These are phyloP conservation scores for Mobula birostris DNA, from an alignment of 2,113 vertebrate species.

Conservation along the genomic window DNA sequence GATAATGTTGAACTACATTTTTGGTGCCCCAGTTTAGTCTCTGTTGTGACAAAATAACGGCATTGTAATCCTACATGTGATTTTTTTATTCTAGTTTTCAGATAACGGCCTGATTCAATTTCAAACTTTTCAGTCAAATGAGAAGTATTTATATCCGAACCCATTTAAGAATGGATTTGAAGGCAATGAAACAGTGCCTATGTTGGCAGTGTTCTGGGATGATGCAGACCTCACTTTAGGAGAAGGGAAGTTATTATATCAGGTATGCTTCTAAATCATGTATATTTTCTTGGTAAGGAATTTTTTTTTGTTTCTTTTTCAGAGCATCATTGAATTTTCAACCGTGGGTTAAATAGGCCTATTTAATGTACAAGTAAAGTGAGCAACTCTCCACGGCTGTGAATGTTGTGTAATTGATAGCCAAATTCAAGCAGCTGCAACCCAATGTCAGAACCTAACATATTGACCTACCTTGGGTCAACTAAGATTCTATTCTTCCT, in stretches of 20 bases:
- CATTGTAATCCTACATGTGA: not conserved
- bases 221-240: slow-evolving; percentile 62
- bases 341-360: not conserved
- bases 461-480: not conserved
- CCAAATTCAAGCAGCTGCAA: not conserved
- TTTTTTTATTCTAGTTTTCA: slow-evolving; percentile 57
- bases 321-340: not conserved
- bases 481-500: not conserved
- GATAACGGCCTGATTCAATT: slow-evolving; percentile 69
- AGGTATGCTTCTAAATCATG: slow-evolving; percentile 46
- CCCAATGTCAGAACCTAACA: no score
- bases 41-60: not conserved
- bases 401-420: not conserved
- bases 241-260: slow-evolving; percentile 56
- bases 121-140: slow-evolving; percentile 55
- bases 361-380: not conserved
- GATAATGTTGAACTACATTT: not conserved
- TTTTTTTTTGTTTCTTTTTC: not conserved
- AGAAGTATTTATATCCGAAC: slow-evolving; percentile 58
- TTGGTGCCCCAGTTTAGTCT: not conserved
- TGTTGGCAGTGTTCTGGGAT: slow-evolving; percentile 70
- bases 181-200: slow-evolving; percentile 50
- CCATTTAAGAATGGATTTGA: slow-evolving; percentile 53
- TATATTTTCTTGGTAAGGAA: not conserved
- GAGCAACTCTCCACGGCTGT: not conserved